Evolutionary conservation across 2,113 vertebrate genomes (phyloP), one percentile per base, ranked within the genome.

Genomic region (Sylvilagus bachmani): DNA sequence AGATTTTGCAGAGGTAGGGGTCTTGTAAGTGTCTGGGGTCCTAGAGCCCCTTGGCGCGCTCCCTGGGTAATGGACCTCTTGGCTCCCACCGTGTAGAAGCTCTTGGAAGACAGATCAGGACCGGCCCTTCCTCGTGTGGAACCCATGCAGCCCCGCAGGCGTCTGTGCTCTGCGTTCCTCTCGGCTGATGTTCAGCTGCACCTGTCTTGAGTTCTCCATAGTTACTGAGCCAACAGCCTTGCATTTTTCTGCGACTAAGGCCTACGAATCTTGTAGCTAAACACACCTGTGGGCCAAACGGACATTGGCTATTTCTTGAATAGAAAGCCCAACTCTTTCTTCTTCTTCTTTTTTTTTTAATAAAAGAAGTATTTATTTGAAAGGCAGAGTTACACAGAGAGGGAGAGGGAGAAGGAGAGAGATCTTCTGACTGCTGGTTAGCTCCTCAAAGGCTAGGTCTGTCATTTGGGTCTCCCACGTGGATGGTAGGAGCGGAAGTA

Each of bases 141-240:
- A 33, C 11, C 31, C n/a, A 10, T 44, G 9, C 25, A 79, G 66
- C 82, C 17, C 19, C 5, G 58, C 14, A 61, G 6, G 33, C 6
- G 21, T 29, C 24, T 36, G 12, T 81, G 62, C n/a, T 87, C 64
- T 44, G 58, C 69, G 10, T n/a, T 27, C 27, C 17, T 90, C 49
- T 62, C 79, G 25, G 10, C 44, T 78, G 36, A 70, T 69, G 51
- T 67, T 91, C 13, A 49, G 6, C 38, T 53, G 10, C 77, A 25
- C 51, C 29, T 29, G 24, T 93, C 62, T 90, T 31, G 89, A 81
- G 86, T 81, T 86, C 51, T 85, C 64, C 64, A 53, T 85, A 81
- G 53, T 53, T 90, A 91, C 92, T 49, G 1, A 67, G 82, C 53
- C 90, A 85, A 21, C 27, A 4, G 4, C 19, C 12, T 49, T 31